Percentiles rank a stretch among this genome's conserved stretches.
phyloP scores from a whole-genome alignment of 2,888 invertebrate genomes.

The Odontocerum albicorne region DNA sequence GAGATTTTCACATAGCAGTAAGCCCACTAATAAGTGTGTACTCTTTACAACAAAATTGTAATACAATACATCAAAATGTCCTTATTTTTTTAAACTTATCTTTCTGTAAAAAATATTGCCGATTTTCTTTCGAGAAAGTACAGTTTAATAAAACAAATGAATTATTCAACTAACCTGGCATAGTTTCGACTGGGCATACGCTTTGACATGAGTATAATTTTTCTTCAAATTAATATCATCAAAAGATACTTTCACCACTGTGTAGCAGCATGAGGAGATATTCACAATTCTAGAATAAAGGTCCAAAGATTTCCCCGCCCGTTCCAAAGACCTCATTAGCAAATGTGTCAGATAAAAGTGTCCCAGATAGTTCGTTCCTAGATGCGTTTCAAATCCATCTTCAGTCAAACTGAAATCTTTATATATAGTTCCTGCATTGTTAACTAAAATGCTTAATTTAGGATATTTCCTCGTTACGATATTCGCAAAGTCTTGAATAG shows the following conservation, averaged over 20 bases:
- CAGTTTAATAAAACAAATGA: too few relatives aligned
- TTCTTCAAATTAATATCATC: background rate
- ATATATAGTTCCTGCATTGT: background rate
- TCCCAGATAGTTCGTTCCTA: background rate
- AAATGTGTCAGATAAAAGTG: slow-evolving; percentile 5
- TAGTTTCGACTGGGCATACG: background rate
- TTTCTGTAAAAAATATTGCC: too few relatives aligned
- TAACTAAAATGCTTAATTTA: background rate
- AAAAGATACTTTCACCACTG: background rate
- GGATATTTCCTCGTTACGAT: background rate
- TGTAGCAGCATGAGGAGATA: background rate
- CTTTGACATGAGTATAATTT: background rate
- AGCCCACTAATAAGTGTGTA: too few relatives aligned
- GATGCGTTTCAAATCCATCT: slow-evolving; percentile 1
- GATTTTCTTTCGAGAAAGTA: too few relatives aligned
- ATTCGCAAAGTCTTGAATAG: background rate
- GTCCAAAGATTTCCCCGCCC: background rate
- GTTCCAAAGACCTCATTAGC: background rate
- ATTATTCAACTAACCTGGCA: background rate
- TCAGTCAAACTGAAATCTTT: background rate
- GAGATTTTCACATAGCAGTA: too few relatives aligned
- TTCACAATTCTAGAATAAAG: background rate
- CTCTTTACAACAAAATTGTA: too few relatives aligned
- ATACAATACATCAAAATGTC: too few relatives aligned
- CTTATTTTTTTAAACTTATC: too few relatives aligned